These are phyloP conservation scores for Phalera bucephala DNA, from an alignment of 2,888 invertebrate species.

Conservation along the genomic window DNA sequence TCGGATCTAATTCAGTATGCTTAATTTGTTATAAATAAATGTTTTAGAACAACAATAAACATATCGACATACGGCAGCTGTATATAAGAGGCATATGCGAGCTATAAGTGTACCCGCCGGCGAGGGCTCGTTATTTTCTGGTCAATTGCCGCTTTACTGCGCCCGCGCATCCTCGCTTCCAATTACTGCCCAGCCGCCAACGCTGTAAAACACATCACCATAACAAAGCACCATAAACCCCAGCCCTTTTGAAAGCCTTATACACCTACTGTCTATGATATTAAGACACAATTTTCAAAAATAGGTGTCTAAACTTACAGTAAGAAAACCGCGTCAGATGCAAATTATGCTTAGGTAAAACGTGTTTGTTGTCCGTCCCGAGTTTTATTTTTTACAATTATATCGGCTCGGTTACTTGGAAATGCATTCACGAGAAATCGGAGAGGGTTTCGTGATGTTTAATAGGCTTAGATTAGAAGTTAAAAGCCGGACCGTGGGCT, in stretches of 20 bases:
- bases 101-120: conserved; percentile 50
- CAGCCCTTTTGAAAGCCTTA: conserved; percentile 1
- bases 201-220: conserved; percentile 61
- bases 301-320: conserved; percentile 12
- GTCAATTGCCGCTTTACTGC: conserved; percentile 81
- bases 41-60: conserved; percentile 54
- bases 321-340: conserved; percentile 43
- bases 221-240: conserved; percentile 28
- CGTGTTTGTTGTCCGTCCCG: conserved; percentile 77
- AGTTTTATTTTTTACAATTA: conserved; percentile 81
- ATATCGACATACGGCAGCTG: conserved; percentile 66
- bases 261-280: conserved; percentile 24
- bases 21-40: conserved; percentile 49
- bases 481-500: conserved; percentile 69
- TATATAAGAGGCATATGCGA: conserved; percentile 61
- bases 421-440: conserved; percentile 78
- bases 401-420: conserved; percentile 79
- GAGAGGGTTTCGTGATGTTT: conserved; percentile 74
- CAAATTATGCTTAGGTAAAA: conserved; percentile 81
- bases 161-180: conserved; percentile 81
- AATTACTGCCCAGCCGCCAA: conserved; percentile 80
- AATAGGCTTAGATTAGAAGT: conserved; percentile 81
- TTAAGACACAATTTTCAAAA: conserved; percentile 10
- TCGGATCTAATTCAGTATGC: conserved; percentile 22
- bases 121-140: conserved; percentile 81